Conservation (phyloP, 2,888 invertebrate genomes). For the Fissipunctia ypsillon region DNA sequence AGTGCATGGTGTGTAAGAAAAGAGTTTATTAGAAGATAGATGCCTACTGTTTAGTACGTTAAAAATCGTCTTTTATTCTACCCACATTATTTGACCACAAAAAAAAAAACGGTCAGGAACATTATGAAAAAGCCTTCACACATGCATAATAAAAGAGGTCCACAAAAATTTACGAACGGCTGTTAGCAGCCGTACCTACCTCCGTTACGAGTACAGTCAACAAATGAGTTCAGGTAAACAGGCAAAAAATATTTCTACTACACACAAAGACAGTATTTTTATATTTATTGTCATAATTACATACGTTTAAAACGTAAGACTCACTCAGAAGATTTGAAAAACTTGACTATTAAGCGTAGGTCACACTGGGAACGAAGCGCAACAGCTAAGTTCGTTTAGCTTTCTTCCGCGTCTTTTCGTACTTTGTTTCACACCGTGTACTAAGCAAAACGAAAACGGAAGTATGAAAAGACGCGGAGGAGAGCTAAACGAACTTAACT, state of each 20-base stretch:
- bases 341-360: neutral
- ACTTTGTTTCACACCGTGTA: too few relatives aligned
- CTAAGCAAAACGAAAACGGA: too few relatives aligned
- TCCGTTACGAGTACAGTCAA: conserved; percentile 13
- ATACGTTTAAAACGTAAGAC: neutral
- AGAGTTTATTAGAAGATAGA: neutral
- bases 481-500: too few relatives aligned
- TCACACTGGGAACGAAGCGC: too few relatives aligned
- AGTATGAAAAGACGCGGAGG: too few relatives aligned
- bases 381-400: too few relatives aligned
- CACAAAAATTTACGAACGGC: conserved; percentile 8
- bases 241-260: neutral
- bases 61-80: neutral
- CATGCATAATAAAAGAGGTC: conserved; percentile 38
- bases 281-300: neutral
- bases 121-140: conserved; percentile 20
- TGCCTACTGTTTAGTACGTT: neutral
- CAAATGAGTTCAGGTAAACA: conserved; percentile 4
- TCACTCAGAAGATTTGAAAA: too few relatives aligned
- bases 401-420: too few relatives aligned
- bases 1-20: neutral
- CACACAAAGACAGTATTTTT: too few relatives aligned
- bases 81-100: conserved; percentile 1
- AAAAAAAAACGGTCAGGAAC: conserved; percentile 5
- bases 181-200: conserved; percentile 27